Evolutionary conservation across 2,797 vertebrate genomes (phyloP).

Genomic region (Eupleurogrammus muticus): DNA sequence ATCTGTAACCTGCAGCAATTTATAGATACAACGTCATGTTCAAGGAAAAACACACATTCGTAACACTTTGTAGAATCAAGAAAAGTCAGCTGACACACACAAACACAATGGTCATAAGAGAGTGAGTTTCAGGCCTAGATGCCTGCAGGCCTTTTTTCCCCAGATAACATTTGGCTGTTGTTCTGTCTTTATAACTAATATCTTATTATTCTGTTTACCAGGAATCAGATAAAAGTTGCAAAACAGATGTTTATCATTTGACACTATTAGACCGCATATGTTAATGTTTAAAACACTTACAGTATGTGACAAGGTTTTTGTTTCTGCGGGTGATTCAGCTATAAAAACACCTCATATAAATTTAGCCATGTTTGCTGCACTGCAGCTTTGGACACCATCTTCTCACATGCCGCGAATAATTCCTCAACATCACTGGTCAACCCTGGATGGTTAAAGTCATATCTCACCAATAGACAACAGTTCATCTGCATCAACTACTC

Average conservation of each 20-base stretch:
- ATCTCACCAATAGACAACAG: too few species aligned
- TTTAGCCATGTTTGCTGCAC: too few species aligned
- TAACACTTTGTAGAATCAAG: constrained; percentile 6
- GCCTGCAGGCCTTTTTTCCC: constrained; percentile 28
- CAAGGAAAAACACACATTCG: background rate
- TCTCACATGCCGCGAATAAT: too few species aligned
- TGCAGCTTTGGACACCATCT: too few species aligned
- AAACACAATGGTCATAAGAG: constrained; percentile 3
- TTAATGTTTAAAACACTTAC: too few species aligned
- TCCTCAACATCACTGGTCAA: too few species aligned
- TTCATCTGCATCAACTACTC: too few species aligned
- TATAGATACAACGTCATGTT: background rate
- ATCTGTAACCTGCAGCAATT: background rate
- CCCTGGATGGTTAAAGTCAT: too few species aligned
- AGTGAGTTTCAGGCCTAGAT: constrained; percentile 1
- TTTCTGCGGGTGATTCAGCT: too few species aligned
- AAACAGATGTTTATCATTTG: background rate
- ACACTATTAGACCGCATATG: background rate
- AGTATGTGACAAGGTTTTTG: too few species aligned
- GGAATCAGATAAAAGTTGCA: constrained; percentile 1
- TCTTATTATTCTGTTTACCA: constrained; percentile 27
- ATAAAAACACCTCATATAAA: too few species aligned
- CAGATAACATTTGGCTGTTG: constrained; percentile 32
- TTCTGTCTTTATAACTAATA: constrained; percentile 12
- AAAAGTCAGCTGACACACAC: constrained; percentile 3